Conservation (phyloP, 2,113 vertebrate genomes). For the Paramormyrops kingsleyae region DNA sequence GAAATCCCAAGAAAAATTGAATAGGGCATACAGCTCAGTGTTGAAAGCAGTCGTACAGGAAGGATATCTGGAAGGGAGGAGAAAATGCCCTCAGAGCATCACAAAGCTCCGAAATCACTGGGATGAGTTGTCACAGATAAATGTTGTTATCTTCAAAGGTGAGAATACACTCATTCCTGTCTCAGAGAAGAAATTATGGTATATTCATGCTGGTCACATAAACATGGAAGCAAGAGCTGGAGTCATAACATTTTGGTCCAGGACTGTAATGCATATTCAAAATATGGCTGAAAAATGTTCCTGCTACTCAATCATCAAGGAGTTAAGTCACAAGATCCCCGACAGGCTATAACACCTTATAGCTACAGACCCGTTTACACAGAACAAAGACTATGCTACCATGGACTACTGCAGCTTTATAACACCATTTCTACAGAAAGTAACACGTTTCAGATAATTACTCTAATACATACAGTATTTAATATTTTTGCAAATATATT, state of each 20-base stretch:
- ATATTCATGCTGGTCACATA: background rate
- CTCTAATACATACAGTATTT: background rate
- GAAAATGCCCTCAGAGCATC: conserved; percentile 6
- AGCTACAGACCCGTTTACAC: background rate
- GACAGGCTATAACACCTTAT: conserved; percentile 4
- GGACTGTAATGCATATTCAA: background rate
- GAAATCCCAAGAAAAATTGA: conserved; percentile 1
- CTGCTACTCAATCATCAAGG: background rate
- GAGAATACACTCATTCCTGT: conserved; percentile 25
- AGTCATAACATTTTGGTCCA: conserved; percentile 4
- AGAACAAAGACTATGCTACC: conserved; percentile 4
- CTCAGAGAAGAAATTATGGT: conserved; percentile 6
- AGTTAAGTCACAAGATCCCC: background rate
- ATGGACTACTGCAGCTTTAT: conserved; percentile 14
- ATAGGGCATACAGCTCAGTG: background rate
- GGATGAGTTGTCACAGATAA: conserved; percentile 13
- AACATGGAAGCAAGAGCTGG: background rate
- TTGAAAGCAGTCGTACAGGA: background rate
- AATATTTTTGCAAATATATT: background rate
- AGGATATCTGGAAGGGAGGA: conserved; percentile 19
- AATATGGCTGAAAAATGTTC: background rate
- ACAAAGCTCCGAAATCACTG: conserved; percentile 23
- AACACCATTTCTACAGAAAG: background rate
- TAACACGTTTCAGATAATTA: background rate
- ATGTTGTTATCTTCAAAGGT: conserved; percentile 23